Conservation (phyloP, 2,113 vertebrate species). For the Macaca mulatta region DNA sequence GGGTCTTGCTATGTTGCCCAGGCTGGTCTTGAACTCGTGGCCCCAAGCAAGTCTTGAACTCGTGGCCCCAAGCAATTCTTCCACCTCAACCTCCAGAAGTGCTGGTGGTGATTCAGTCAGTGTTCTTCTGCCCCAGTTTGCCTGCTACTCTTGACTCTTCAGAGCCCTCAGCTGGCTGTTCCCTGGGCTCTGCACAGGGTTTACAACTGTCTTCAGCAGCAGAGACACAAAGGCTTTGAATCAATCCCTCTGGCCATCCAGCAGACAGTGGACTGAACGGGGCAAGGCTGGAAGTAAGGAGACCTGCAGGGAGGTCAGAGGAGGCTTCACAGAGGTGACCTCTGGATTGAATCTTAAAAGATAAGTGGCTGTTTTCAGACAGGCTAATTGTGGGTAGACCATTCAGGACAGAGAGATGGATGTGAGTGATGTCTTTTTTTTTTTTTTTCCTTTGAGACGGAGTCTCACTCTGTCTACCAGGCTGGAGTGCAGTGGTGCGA, state of each 20-base stretch:
- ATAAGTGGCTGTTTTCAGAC: not conserved
- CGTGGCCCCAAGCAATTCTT: too few relatives aligned
- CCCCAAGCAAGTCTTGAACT: too few relatives aligned
- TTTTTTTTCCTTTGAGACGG: too few relatives aligned
- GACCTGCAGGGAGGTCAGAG: not conserved
- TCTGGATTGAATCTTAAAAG: not conserved
- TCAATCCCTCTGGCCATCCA: not conserved
- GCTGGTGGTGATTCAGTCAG: too few relatives aligned
- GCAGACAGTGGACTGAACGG: rapidly evolving
- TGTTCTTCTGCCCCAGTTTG: too few relatives aligned
- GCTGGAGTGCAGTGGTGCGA: too few relatives aligned
- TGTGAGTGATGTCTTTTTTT: not conserved
- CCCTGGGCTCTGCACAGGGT: not conserved
- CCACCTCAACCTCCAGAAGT: too few relatives aligned
- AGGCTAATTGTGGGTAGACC: not conserved
- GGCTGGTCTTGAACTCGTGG: too few relatives aligned
- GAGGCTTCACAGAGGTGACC: not conserved
- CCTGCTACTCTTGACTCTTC: not conserved
- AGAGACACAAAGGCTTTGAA: not conserved
- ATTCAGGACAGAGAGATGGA: not conserved
- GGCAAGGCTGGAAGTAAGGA: not conserved
- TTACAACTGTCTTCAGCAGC: not conserved
- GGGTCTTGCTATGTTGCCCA: too few relatives aligned
- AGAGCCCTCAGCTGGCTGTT: not conserved
- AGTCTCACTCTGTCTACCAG: too few relatives aligned